Conservation (phyloP, 2,797 vertebrate species). For the Galago senegalensis region DNA sequence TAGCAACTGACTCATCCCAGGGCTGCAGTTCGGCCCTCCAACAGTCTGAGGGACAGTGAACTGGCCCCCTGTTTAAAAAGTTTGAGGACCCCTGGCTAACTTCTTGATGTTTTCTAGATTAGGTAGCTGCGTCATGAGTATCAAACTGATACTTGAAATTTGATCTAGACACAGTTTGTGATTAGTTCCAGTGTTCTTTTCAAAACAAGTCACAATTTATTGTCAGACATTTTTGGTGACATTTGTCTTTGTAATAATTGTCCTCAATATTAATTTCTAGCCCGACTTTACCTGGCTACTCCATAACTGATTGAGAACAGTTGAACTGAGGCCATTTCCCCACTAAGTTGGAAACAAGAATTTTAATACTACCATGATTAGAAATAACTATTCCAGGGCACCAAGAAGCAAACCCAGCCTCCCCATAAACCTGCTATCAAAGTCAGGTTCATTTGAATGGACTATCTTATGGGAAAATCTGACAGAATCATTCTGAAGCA, state of each 20-base stretch:
- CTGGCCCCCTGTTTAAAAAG: too few relatives aligned
- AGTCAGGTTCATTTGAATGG: constrained; percentile 56
- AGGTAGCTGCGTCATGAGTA: not conserved
- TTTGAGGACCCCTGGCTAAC: too few relatives aligned
- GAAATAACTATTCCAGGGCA: not conserved
- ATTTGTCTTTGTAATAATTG: not conserved
- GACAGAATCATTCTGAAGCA: constrained; percentile 22
- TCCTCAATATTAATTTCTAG: not conserved
- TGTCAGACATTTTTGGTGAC: not conserved
- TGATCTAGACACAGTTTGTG: not conserved
- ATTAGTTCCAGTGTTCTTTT: constrained; percentile 36
- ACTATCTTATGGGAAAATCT: not conserved
- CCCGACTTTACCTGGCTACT: not conserved
- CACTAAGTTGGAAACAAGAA: not conserved
- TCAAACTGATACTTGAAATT: not conserved
- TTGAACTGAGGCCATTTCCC: not conserved
- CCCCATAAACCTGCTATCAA: not conserved
- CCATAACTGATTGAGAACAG: not conserved
- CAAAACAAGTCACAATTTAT: not conserved
- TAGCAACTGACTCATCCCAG: too few relatives aligned
- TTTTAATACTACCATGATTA: constrained; percentile 18
- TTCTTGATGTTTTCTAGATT: not conserved
- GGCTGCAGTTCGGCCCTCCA: too few relatives aligned
- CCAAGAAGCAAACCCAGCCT: not conserved
- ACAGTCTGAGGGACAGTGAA: too few relatives aligned